A percentile compares a stretch with the other conserved stretches of the same genome.
phyloP scores from a whole-genome alignment of 2,113 vertebrate genomes.

The Seriola rivoliana region DNA sequence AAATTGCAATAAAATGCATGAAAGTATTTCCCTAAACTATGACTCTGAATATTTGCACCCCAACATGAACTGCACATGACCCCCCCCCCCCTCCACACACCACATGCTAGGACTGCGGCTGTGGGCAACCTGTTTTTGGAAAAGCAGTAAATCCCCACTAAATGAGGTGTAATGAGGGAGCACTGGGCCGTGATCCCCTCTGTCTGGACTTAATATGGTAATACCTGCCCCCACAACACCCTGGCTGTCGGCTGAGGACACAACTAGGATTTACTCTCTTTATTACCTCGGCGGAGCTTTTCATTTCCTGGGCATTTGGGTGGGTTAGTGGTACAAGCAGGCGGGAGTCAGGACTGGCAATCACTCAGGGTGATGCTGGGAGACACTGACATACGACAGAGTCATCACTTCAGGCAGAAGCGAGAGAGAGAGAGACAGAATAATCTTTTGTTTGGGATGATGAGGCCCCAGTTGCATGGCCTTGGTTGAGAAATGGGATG shows the following conservation, averaged over 20 bases:
- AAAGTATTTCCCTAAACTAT: neutral
- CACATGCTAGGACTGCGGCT: constrained; percentile 7
- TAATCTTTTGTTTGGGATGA: constrained; percentile 59
- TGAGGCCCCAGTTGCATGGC: constrained; percentile 36
- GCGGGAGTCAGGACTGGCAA: constrained; percentile 72
- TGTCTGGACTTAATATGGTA: constrained; percentile 63
- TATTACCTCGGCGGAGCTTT: constrained; percentile 74
- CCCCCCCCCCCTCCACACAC: neutral
- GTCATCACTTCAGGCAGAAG: constrained; percentile 55
- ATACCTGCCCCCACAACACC: constrained; percentile 53
- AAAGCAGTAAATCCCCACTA: constrained; percentile 51
- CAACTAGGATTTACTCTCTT: constrained; percentile 74
- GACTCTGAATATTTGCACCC: neutral
- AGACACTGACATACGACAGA: constrained; percentile 79
- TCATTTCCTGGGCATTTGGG: constrained; percentile 81
- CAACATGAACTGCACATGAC: neutral
- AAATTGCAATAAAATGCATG: neutral
- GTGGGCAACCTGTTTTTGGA: constrained; percentile 33
- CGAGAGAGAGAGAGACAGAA: neutral
- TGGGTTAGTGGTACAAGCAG: constrained; percentile 75
- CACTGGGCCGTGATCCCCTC: constrained; percentile 46
- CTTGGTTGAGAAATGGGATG: neutral
- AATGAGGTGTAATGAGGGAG: constrained; percentile 62
- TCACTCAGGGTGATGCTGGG: constrained; percentile 82
- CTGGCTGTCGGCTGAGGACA: constrained; percentile 29